phyloP scores from a whole-genome alignment of 2,888 invertebrate genomes.

The Platycheirus rosarum region DNA sequence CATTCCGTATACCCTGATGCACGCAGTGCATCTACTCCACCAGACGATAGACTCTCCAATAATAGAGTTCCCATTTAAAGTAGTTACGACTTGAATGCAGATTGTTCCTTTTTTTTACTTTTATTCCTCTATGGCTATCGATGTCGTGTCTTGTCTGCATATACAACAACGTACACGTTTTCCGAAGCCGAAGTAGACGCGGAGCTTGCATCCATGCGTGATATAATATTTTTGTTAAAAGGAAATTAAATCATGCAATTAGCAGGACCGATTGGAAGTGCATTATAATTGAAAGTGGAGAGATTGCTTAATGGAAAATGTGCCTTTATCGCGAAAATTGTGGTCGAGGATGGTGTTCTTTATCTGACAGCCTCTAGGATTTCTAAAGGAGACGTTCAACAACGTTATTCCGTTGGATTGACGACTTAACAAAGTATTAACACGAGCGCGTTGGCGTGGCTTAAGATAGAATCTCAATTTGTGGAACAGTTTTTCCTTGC shows the following conservation, averaged over 20 bases:
- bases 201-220: constrained; percentile 66
- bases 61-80: not conserved
- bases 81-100: constrained; percentile 55
- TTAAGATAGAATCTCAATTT: constrained; percentile 5
- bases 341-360: constrained; percentile 11
- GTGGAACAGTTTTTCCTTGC: not conserved
- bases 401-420: constrained; percentile 18
- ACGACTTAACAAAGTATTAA: constrained; percentile 9
- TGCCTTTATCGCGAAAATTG: constrained; percentile 37
- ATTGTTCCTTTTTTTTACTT: constrained; percentile 20
- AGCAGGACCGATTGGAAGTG: constrained; percentile 71
- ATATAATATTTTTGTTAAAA: constrained; percentile 71
- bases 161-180: constrained; percentile 20
- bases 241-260: constrained; percentile 74
- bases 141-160: constrained; percentile 15
- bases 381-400: not conserved
- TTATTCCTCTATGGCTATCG: not conserved
- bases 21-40: not conserved
- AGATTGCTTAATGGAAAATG: constrained; percentile 70
- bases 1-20: not conserved
- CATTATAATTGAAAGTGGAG: constrained; percentile 63
- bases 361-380: not conserved
- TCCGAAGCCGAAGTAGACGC: no score
- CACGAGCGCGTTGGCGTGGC: constrained; percentile 8
- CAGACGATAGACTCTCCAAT: not conserved